Evolutionary conservation across 2,888 invertebrate species (phyloP), one percentile per base, ranked within the genome.

Genomic region (Synergus japonicus): DNA sequence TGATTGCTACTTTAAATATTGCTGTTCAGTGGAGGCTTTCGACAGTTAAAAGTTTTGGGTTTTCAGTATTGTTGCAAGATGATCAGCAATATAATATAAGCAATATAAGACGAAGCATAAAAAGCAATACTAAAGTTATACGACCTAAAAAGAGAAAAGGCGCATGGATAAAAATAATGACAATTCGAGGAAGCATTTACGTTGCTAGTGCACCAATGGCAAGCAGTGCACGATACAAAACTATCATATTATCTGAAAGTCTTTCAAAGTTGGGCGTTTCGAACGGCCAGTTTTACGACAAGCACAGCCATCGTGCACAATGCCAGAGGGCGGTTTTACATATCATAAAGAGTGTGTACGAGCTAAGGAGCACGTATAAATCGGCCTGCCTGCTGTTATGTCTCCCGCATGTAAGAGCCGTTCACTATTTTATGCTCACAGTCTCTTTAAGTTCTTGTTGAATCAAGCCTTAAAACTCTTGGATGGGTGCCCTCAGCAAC

Each of bases 341-440:
- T 90, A 89, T 89, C 89, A 86, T 90, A 89, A 89, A 89, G 86
- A 82, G 83, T 84, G 83, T 85, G 85, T 83, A 85, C 83, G 82
- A 85, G 84, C 86, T 88, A 86, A 89, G 86, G 87, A 88, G 88
- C 84, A 86, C 86, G 85, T 88, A 89, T 90, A 89, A 89, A 90
- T 89, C 88, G 88, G 84, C 84, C 64, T 76, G 76, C 84, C 85
- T 83, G 84, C 88, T 90, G 88, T 89, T 89, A 89, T 88, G 89
- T 88, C 89, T 89, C 85, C 86, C 85, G 85, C 83, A 83, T 83
- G 85, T 85, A 84, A 85, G 79, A 83, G 78, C 84, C 87, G 83
- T 87, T 89, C 86, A 84, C 86, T 82, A 88, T 89, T 89, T 90
- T 89, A 89, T 89, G 86, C 85, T 73, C 10, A 9, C 80, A 66